Conservation (phyloP, 2,797 vertebrate genomes). For the Fratercula arctica region DNA sequence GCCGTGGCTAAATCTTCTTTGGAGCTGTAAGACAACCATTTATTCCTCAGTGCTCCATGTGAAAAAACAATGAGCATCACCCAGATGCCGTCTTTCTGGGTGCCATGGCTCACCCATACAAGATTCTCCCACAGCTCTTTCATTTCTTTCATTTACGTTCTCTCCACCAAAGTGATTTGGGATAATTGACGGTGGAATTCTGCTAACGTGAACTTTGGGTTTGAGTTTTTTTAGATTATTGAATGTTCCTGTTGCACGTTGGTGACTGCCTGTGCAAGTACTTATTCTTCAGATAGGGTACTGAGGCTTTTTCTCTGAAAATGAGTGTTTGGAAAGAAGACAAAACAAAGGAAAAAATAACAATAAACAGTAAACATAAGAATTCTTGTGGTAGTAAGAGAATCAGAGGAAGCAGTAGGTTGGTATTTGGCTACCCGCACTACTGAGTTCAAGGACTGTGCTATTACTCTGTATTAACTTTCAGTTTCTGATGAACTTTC, state of each 20-base stretch:
- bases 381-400: not conserved
- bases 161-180: not conserved
- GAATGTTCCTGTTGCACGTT: not conserved
- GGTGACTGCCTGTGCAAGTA: not conserved
- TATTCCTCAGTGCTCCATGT: not conserved
- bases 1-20: not conserved
- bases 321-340: not conserved
- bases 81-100: not conserved
- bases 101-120: not conserved
- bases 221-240: not conserved
- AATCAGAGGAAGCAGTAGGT: not conserved
- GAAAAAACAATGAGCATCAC: not conserved
- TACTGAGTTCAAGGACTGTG: not conserved
- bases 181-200: not conserved
- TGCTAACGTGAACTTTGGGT: not conserved
- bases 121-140: not conserved
- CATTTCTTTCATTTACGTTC: not conserved
- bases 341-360: not conserved
- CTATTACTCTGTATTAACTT: not conserved
- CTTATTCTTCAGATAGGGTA: not conserved
- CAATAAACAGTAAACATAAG: not conserved
- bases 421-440: not conserved
- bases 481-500: not conserved
- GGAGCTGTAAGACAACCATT: not conserved
- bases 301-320: not conserved